Base-by-base conservation (phyloP, 2,113 vertebrate genomes). In the Naja naja region DNA sequence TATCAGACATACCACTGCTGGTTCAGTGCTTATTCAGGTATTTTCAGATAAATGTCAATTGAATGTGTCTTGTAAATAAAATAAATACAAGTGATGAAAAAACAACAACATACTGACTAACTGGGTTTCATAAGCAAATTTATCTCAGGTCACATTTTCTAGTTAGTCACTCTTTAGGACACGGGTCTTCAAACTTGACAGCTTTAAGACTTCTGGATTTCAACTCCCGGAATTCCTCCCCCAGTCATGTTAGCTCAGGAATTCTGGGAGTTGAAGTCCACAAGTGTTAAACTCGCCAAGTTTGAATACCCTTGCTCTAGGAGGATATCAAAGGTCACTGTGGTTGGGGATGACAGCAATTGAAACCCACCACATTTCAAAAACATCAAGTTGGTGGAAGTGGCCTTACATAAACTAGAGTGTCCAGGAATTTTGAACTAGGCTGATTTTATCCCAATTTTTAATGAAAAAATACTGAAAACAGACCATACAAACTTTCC, bases 391-490 rank as follows among this genome's bases (percentile, higher is more conserved):
- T 81, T 43, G 43, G 74, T 22, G 74, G 34, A 81, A 7, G 18
- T 81, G 18, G 34, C 74, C 34, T 43, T 81, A 81, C 16, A 81
- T 43, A 81, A 81, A 81, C 18, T 22, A 81, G 18, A 81, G 74
- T 81, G 25, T 18, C 60, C n/a, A 54, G 49, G 25, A 85, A 22
- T 34, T 39, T 90, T 85, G 39, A 16, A 43, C 56, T 16, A 89
- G 27, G n/a, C 14, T 55, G 25, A 49, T 39, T 49, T 56, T 43
- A 87, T 89, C 86, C 89, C 85, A 89, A 58, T 87, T 88, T 90
- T 96, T 96, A 94, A 96, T 88, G 93, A 92, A 96, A 97, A 96
- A 94, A 96, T 23, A 27, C 14, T 85, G 6, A 54, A 91, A 90
- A 74, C 55, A 49, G 47, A 22, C 12, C 22, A 27, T 22, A 81